phyloP scores from a whole-genome alignment of 2,888 invertebrate species.

The Ormyrus rosae region DNA sequence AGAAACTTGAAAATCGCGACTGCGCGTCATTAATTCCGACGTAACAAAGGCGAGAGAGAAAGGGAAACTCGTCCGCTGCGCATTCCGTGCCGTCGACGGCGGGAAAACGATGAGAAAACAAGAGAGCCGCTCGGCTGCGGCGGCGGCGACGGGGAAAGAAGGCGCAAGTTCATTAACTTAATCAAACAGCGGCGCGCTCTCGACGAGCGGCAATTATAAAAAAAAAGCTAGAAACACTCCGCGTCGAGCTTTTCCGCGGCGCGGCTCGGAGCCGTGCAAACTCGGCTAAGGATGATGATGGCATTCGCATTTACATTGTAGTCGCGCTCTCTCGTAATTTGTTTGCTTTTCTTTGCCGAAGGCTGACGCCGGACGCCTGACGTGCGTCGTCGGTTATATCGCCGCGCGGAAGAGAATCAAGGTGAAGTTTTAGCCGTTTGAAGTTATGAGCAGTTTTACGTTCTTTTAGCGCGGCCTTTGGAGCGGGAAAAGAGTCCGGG shows the following conservation, averaged over 20 bases:
- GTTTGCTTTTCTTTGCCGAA: constrained; percentile 12
- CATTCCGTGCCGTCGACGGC: too few species aligned
- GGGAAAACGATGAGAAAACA: too few species aligned
- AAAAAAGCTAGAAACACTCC: constrained; percentile 17
- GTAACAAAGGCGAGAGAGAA: background rate
- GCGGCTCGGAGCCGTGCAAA: background rate
- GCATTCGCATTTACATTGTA: background rate
- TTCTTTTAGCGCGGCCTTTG: too few species aligned
- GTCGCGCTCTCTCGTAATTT: constrained; percentile 21
- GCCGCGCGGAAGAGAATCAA: too few species aligned
- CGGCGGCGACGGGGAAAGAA: background rate
- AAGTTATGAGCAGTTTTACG: too few species aligned
- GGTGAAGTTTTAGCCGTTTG: too few species aligned
- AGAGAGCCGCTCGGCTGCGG: background rate
- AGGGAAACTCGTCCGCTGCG: background rate
- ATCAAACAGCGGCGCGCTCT: constrained; percentile 2
- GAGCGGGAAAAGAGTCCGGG: too few species aligned
- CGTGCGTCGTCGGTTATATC: background rate
- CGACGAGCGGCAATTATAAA: constrained; percentile 26
- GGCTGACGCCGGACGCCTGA: background rate
- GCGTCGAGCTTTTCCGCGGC: constrained; percentile 11
- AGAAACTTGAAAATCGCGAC: too few species aligned
- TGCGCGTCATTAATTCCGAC: too few species aligned
- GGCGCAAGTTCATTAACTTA: constrained; percentile 33
- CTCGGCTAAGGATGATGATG: background rate